Evolutionary conservation across 2,113 vertebrate species (phyloP).

Genomic region (Nerophis lumbriciformis): DNA sequence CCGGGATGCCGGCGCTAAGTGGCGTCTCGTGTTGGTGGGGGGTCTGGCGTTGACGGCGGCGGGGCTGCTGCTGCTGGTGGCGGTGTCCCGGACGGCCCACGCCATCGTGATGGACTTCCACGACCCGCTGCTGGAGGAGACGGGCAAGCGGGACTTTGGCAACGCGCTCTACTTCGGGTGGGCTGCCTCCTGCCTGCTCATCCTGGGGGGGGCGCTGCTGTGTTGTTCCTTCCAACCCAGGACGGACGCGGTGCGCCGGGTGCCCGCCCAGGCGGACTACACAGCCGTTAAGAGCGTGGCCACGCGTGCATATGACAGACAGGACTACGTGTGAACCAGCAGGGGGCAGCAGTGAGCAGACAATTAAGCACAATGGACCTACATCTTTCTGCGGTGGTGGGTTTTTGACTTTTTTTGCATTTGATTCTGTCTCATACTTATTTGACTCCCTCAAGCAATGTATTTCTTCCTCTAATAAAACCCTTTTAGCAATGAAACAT

Average conservation of each 20-base stretch:
- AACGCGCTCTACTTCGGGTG: slow-evolving; percentile 78
- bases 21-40: slow-evolving; percentile 55
- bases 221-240: slow-evolving; percentile 67
- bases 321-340: slow-evolving; percentile 71
- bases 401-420: slow-evolving; percentile 1
- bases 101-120: slow-evolving; percentile 71
- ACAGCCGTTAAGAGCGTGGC: slow-evolving; percentile 54
- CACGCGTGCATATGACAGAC: slow-evolving; percentile 57
- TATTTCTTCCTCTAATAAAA: neutral
- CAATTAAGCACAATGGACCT: no score
- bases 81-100: slow-evolving; percentile 74
- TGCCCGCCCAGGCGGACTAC: slow-evolving; percentile 49
- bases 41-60: slow-evolving; percentile 60
- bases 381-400: neutral
- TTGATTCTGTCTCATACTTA: neutral
- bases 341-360: neutral
- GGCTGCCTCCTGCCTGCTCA: slow-evolving; percentile 70
- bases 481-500: neutral
- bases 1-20: slow-evolving; percentile 60
- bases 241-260: slow-evolving; percentile 5
- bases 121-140: slow-evolving; percentile 70
- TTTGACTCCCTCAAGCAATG: neutral
- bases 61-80: slow-evolving; percentile 70
- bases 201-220: slow-evolving; percentile 68
- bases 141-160: slow-evolving; percentile 75